Conservation (phyloP, 2,797 vertebrate genomes). For the Parambassis ranga region DNA sequence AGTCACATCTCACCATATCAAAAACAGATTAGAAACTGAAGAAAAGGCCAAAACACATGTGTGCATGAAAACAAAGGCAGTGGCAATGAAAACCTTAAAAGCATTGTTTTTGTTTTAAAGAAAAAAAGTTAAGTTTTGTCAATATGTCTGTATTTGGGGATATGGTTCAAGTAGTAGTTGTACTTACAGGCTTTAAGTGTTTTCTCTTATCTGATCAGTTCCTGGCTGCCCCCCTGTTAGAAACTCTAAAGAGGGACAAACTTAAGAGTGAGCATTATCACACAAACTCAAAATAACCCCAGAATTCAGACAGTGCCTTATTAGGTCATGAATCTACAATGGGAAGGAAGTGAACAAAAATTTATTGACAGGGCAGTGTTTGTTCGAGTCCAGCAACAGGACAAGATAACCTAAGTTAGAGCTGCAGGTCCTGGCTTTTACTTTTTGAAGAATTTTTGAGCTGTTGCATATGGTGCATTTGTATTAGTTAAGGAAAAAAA, state of each 20-base stretch:
- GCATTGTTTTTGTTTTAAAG: background rate
- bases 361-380: constrained; percentile 88
- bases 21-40: constrained; percentile 79
- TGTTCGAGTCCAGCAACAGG: constrained; percentile 69
- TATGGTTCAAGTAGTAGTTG: background rate
- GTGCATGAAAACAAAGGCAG: constrained; percentile 48
- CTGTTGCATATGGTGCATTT: constrained; percentile 25
- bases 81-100: constrained; percentile 49
- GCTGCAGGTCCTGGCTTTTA: constrained; percentile 18
- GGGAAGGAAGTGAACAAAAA: constrained; percentile 85
- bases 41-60: constrained; percentile 72
- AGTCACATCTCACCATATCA: constrained; percentile 80
- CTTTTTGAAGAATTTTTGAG: constrained; percentile 34
- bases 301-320: constrained; percentile 92
- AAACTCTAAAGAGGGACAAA: constrained; percentile 74
- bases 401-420: constrained; percentile 67
- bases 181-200: constrained; percentile 22
- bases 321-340: constrained; percentile 90
- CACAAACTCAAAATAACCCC: constrained; percentile 94
- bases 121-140: too few species aligned
- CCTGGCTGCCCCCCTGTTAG: constrained; percentile 68
- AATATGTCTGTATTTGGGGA: background rate
- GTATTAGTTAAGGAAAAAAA: constrained; percentile 31
- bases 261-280: constrained; percentile 87
- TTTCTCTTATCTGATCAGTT: constrained; percentile 65